Base-by-base conservation (phyloP, 92 coral and sea anemone species). In the Blastomussa wellsi region DNA sequence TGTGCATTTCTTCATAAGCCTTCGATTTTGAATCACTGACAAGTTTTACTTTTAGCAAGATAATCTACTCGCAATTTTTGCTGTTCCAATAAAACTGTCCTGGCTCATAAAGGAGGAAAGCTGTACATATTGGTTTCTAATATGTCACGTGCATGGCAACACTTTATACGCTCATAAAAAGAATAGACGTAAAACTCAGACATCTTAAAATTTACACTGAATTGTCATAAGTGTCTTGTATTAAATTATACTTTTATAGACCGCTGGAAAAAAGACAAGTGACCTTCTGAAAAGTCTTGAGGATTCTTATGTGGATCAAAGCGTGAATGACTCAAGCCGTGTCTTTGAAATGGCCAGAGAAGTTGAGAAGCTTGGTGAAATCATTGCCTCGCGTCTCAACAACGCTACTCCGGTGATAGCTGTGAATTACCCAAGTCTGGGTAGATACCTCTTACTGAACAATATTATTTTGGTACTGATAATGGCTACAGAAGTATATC, bases 311-410 rank as follows among this genome's bases (percentile, higher is more conserved):
- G 78, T 69, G 44, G 76, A 66, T 33, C 39, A 35, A 44, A 35
- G n/a, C 38, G 9, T 16, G n/a, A 65, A n/a, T 28, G 36, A 77
- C 66, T 76, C 82, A 19, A 83, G 86, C 70, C 80, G 33, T 36
- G 95, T 77, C 3, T 71, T 89, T 48, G 80, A 72, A 59, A 80
- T 92, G 14, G 85, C 95, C 31, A 67, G 82, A 52, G 95, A 86
- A 44, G 90, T 92, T 47, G 95, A 92, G 76, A 62, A 73, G 26
- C 92, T 92, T 12, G 95, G 95, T n/a, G 84, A 82, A 77, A 76
- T 53, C 62, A 86, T 92, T 66, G 90, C 90, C 44, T 89, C 92
- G n/a, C 90, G 85, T 62, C 32, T 78, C 44, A 78, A 57, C 12
- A 81, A 89, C 69, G 22, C 69, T 36, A 71, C 78, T 29, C 69